These are phyloP conservation scores for Lepus oiostolus DNA, from an alignment of 2,797 vertebrate genomes.

Conservation along the genomic window DNA sequence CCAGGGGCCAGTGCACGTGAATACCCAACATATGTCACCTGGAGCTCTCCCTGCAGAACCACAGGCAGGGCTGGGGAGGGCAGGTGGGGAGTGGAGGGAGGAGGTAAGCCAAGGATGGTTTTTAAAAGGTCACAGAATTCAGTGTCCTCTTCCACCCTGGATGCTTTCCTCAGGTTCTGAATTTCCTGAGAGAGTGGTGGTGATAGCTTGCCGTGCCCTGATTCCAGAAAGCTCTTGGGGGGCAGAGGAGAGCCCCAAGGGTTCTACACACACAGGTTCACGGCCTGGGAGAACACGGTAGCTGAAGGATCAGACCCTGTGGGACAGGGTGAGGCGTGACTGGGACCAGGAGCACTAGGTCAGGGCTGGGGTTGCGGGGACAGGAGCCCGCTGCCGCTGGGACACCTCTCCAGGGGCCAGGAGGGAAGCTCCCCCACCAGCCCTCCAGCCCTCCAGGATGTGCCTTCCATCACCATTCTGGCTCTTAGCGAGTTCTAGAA, in stretches of 20 bases:
- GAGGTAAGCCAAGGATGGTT: constrained; percentile 12
- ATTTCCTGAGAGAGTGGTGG: background rate
- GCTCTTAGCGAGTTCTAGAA: constrained; percentile 43
- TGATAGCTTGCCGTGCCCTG: background rate
- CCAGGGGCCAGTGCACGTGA: background rate
- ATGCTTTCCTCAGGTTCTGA: constrained; percentile 16
- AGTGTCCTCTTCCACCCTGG: constrained; percentile 37
- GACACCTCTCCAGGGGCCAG: background rate
- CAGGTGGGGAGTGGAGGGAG: background rate
- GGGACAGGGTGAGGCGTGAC: background rate
- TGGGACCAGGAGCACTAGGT: background rate
- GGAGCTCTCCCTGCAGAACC: background rate
- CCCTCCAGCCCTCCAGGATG: background rate
- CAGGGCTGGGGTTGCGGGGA: background rate
- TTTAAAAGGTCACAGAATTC: constrained; percentile 60
- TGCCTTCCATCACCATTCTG: background rate
- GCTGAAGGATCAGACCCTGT: rapidly evolving
- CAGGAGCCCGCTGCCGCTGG: background rate
- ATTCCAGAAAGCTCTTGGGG: background rate
- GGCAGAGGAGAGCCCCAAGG: background rate
- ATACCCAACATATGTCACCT: constrained; percentile 13
- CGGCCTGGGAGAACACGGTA: background rate
- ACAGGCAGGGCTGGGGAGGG: background rate
- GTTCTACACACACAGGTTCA: background rate
- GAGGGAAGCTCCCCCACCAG: background rate